These are phyloP conservation scores for Laupala kohalensis DNA, from an alignment of 1,140 invertebrate genomes.

Conservation along the genomic window DNA sequence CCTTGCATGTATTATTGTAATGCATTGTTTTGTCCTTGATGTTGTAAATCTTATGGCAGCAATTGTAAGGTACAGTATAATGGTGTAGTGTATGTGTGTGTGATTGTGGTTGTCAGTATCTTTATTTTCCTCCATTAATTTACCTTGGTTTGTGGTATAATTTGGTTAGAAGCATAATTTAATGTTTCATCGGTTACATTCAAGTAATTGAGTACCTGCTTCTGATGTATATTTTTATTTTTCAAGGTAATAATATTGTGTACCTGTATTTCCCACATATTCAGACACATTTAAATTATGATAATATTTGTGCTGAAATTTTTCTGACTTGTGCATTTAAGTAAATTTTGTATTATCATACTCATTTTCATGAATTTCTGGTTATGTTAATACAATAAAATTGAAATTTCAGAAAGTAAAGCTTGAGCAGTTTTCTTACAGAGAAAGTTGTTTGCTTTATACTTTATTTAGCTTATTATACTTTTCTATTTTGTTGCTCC, in stretches of 20 bases:
- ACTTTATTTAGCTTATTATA: neutral
- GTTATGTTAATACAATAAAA: too few species aligned
- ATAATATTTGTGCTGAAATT: neutral
- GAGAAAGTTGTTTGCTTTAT: neutral
- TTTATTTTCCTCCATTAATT: neutral
- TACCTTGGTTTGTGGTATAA: neutral
- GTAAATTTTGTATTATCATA: neutral
- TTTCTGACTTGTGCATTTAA: too few species aligned
- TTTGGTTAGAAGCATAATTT: neutral
- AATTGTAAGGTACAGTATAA: neutral
- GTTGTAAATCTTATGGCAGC: neutral
- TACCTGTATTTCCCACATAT: neutral
- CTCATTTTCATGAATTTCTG: too few species aligned
- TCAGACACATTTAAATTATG: neutral
- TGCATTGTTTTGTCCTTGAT: neutral
- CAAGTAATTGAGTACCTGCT: neutral
- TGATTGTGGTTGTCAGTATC: neutral
- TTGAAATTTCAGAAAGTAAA: neutral
- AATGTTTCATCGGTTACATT: neutral
- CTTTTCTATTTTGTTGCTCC: constrained; percentile 5
- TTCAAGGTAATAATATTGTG: neutral
- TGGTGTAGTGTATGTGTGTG: neutral
- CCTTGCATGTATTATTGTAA: neutral
- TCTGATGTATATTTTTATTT: neutral
- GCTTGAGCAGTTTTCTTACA: neutral